Conservation (phyloP, 1,140 invertebrate genomes). For the Tetraneura akinire region DNA sequence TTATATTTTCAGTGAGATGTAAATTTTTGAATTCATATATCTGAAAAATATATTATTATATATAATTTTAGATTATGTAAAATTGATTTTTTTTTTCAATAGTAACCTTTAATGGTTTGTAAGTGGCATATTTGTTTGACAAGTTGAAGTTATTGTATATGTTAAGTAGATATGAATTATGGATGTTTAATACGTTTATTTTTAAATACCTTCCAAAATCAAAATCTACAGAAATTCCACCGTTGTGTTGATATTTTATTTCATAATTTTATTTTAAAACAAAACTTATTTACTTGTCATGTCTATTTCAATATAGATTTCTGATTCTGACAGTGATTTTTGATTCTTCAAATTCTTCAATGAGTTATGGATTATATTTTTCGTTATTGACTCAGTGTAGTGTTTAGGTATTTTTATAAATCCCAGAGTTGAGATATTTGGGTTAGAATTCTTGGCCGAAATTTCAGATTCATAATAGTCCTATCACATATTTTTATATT, state of each 20-base stretch:
- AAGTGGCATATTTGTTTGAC: not conserved
- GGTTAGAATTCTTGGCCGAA: not conserved
- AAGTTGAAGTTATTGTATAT: conserved; percentile 2
- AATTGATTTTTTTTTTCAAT: not conserved
- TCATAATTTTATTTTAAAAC: not conserved
- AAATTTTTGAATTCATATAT: conserved; percentile 6
- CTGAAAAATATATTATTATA: conserved; percentile 7
- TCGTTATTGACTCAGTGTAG: conserved; percentile 9
- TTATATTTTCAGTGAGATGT: conserved; percentile 16
- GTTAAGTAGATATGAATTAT: not conserved
- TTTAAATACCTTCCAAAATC: conserved; percentile 4
- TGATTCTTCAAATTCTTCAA: not conserved
- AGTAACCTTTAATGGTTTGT: conserved; percentile 21
- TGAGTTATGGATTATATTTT: not conserved
- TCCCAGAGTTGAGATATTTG: not conserved
- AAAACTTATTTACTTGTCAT: conserved; percentile 6
- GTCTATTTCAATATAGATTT: conserved; percentile 21
- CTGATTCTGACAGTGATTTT: not conserved
- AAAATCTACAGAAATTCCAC: not conserved
- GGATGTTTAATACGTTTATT: not conserved
- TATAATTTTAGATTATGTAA: not conserved
- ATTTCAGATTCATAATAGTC: not conserved
- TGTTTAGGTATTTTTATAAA: conserved; percentile 9
- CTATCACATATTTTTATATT: not conserved
- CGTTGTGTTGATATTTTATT: not conserved